phyloP scores from a whole-genome alignment of 2,113 vertebrate genomes.

The Halcyon malimbica region DNA sequence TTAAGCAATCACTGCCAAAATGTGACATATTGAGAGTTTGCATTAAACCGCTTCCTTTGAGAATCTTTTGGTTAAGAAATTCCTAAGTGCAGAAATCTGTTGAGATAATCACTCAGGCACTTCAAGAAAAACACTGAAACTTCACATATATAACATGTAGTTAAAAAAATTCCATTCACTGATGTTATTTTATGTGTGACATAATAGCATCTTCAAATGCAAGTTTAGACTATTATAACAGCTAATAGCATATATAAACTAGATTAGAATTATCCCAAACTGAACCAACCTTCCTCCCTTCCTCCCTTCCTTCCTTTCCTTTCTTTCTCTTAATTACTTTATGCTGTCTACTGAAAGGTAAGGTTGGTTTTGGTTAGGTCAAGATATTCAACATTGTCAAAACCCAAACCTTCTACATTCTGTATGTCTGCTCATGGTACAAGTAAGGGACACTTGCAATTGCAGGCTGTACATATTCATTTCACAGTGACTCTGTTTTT shows the following conservation, averaged over 20 bases:
- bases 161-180: not conserved
- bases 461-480: not conserved
- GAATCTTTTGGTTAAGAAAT: constrained; percentile 17
- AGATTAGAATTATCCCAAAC: not conserved
- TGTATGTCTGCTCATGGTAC: not conserved
- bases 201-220: not conserved
- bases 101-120: not conserved
- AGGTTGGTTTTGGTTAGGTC: not conserved
- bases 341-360: not conserved
- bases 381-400: not conserved
- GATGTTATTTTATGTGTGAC: not conserved
- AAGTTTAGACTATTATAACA: not conserved
- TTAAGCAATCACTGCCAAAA: constrained; percentile 51
- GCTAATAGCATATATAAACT: not conserved
- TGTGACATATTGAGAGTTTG: constrained; percentile 33
- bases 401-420: not conserved
- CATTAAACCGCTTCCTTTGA: constrained; percentile 24
- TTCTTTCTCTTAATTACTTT: constrained; percentile 10
- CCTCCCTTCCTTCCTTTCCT: not conserved
- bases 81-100: not conserved
- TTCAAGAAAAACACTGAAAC: not conserved
- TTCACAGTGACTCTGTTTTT: not conserved
- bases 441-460: not conserved
- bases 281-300: not conserved
- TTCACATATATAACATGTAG: not conserved